These are phyloP conservation scores for Eupithecia abbreviata DNA, from an alignment of 2,888 invertebrate genomes.

Conservation along the genomic window DNA sequence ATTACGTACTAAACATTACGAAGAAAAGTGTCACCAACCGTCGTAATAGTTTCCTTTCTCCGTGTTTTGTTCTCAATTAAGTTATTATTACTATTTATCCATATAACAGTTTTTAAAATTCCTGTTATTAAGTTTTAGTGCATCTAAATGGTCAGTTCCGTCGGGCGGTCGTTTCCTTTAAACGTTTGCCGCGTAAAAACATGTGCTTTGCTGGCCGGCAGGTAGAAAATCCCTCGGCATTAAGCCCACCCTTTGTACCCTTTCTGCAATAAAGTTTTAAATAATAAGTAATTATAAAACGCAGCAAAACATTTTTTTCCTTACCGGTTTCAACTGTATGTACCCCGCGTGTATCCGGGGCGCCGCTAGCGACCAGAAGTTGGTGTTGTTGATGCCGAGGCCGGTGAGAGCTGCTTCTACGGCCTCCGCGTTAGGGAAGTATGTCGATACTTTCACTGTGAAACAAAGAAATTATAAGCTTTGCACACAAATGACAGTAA, in stretches of 20 bases:
- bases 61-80: neutral
- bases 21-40: no score
- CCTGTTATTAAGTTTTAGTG: neutral
- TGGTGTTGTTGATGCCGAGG: constrained; percentile 74
- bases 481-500: neutral
- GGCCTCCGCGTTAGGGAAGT: constrained; percentile 60
- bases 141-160: neutral
- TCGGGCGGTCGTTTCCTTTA: neutral
- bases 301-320: no score
- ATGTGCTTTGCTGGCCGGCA: no score
- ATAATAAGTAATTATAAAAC: no score
- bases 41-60: neutral
- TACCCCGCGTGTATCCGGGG: constrained; percentile 65
- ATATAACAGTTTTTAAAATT: no score
- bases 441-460: constrained; percentile 60
- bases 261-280: no score
- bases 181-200: no score
- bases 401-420: constrained; percentile 58
- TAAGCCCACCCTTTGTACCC: no score
- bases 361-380: constrained; percentile 77
- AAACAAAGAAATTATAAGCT: constrained; percentile 11
- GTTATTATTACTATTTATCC: no score
- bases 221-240: no score
- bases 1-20: no score
- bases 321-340: constrained; percentile 69